Conservation (phyloP, 2,797 vertebrate species). For the Nothura maculosa region DNA sequence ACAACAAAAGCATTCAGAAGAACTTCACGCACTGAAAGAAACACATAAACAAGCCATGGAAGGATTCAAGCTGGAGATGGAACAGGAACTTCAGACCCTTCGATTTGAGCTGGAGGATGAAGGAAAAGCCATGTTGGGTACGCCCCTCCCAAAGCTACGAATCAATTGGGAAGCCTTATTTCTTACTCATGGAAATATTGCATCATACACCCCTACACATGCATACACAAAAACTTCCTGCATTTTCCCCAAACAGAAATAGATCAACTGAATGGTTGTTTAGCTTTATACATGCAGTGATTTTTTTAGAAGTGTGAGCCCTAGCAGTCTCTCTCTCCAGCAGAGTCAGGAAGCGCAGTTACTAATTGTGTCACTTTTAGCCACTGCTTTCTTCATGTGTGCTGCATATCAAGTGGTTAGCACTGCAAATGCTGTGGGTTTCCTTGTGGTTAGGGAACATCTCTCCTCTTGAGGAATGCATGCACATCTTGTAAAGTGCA, state of each 20-base stretch:
- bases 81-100: conserved; percentile 97
- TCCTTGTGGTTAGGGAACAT: not conserved
- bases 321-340: not conserved
- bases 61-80: conserved; percentile 94
- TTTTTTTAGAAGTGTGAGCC: not conserved
- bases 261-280: not conserved
- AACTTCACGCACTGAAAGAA: conserved; percentile 93
- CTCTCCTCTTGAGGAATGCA: not conserved
- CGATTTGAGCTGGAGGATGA: conserved; percentile 98
- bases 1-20: conserved; percentile 92
- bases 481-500: no score
- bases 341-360: not conserved
- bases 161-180: not conserved
- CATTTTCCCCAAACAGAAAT: not conserved
- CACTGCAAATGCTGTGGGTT: not conserved
- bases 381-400: not conserved
- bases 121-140: conserved; percentile 98
- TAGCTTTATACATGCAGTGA: not conserved
- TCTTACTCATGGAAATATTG: not conserved
- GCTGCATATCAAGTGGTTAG: not conserved
- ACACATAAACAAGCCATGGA: conserved; percentile 95
- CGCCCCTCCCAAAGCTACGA: not conserved
- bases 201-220: fast-evolving
- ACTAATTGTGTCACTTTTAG: not conserved
- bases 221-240: not conserved